Evolutionary conservation across 2,113 vertebrate genomes (phyloP).

Genomic region (Melanocharis versteri): DNA sequence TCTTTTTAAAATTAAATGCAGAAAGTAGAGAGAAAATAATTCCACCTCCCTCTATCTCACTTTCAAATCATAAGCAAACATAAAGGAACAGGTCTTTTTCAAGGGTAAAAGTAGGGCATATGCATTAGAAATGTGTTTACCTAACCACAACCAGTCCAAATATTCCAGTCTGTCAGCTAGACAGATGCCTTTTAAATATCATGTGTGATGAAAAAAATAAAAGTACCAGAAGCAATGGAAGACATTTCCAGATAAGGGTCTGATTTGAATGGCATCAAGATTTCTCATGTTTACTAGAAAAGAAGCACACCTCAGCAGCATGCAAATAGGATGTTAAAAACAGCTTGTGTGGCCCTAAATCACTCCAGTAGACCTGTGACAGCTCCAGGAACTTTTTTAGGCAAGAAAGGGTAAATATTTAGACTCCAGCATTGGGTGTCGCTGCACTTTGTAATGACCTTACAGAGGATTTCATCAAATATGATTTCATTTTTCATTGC

Average conservation of each 20-base stretch:
- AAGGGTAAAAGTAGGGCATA: neutral
- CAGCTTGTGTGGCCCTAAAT: neutral
- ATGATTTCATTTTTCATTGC: neutral
- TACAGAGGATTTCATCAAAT: neutral
- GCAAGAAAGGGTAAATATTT: neutral
- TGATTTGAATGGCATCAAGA: neutral
- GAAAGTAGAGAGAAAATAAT: neutral
- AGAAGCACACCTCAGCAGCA: neutral
- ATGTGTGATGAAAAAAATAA: neutral
- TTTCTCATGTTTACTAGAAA: neutral
- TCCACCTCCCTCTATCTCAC: neutral
- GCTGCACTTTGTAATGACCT: neutral
- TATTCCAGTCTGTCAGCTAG: neutral
- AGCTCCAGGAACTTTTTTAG: neutral
- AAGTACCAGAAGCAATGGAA: neutral
- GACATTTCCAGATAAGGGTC: neutral
- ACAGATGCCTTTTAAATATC: neutral
- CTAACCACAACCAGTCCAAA: neutral
- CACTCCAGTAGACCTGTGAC: neutral
- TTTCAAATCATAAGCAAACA: neutral
- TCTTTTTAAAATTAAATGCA: neutral
- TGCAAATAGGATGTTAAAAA: neutral
- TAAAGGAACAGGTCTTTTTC: neutral
- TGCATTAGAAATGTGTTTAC: neutral
- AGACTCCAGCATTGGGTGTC: neutral